Conservation (phyloP, 2,888 invertebrate species). For the Trachelus iudaicus region DNA sequence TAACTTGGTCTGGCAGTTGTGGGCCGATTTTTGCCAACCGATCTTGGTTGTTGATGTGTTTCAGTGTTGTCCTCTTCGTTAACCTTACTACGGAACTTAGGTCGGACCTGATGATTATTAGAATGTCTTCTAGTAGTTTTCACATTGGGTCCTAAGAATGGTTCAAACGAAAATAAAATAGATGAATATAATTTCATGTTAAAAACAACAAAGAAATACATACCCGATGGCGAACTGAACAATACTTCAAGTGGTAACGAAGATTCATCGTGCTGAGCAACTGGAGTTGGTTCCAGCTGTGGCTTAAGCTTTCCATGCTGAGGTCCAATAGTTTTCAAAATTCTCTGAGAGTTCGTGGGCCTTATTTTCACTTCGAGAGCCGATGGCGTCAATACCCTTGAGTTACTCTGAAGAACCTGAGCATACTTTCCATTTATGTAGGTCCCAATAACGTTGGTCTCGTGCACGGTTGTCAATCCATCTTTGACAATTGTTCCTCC, state of each 20-base stretch:
- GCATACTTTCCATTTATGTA: constrained; percentile 90
- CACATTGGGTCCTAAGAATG: constrained; percentile 34
- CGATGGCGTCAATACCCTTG: constrained; percentile 70
- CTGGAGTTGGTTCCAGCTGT: constrained; percentile 75
- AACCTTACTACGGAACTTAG: constrained; percentile 60
- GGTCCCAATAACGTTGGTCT: constrained; percentile 90
- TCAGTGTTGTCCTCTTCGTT: constrained; percentile 53
- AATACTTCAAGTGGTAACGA: constrained; percentile 69
- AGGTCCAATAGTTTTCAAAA: constrained; percentile 82
- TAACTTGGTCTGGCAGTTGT: constrained; percentile 60
- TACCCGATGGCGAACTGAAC: constrained; percentile 67
- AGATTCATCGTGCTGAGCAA: constrained; percentile 71
- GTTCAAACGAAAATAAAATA: not conserved
- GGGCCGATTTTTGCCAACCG: constrained; percentile 52
- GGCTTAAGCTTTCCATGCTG: constrained; percentile 64
- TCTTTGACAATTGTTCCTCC: constrained; percentile 87
- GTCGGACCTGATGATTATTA: constrained; percentile 38
- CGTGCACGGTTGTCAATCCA: constrained; percentile 85
- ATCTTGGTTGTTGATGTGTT: constrained; percentile 42
- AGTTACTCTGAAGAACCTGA: constrained; percentile 84
- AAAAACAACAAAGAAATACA: constrained; percentile 6
- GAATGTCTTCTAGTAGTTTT: constrained; percentile 52
- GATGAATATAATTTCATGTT: not conserved
- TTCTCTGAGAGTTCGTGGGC: constrained; percentile 75
- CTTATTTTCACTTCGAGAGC: constrained; percentile 72